These are phyloP conservation scores for Stenichneumon culpator DNA, from an alignment of 2,888 invertebrate species.

Conservation along the genomic window DNA sequence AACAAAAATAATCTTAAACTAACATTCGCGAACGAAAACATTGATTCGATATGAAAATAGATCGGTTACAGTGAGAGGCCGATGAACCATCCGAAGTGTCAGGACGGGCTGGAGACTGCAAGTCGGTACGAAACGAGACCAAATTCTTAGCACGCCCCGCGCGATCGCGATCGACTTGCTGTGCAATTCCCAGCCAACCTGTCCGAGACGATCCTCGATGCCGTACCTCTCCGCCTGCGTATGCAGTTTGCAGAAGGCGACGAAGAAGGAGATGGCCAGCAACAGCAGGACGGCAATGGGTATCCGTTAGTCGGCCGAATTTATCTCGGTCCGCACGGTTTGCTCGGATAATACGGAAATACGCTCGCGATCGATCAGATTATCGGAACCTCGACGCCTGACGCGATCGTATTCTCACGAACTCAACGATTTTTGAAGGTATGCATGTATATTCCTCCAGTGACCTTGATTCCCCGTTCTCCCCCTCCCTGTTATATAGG, in stretches of 20 bases:
- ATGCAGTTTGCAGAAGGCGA: background rate
- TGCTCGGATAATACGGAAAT: conserved; percentile 29
- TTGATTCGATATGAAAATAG: background rate
- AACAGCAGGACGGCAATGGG: conserved; percentile 34
- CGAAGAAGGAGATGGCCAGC: conserved; percentile 35
- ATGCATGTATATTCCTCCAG: background rate
- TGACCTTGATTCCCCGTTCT: background rate
- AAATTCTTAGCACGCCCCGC: conserved; percentile 55
- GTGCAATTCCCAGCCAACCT: conserved; percentile 33
- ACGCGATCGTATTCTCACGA: conserved; percentile 25
- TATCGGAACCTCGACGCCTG: background rate
- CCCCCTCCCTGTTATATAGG: background rate
- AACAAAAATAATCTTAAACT: background rate
- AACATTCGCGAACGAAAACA: conserved; percentile 12
- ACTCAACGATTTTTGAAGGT: background rate
- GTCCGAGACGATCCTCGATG: conserved; percentile 12
- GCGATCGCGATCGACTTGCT: conserved; percentile 31
- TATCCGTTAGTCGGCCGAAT: conserved; percentile 69
- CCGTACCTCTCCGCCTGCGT: background rate
- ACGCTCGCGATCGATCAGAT: conserved; percentile 30
- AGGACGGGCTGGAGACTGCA: conserved; percentile 13
- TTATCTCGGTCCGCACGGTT: conserved; percentile 23
- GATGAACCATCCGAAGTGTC: conserved; percentile 22
- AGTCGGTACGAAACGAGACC: conserved; percentile 50
- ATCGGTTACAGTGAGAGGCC: conserved; percentile 14